Base-by-base conservation (phyloP, 2,797 vertebrate species). In the Prunella strophiata region DNA sequence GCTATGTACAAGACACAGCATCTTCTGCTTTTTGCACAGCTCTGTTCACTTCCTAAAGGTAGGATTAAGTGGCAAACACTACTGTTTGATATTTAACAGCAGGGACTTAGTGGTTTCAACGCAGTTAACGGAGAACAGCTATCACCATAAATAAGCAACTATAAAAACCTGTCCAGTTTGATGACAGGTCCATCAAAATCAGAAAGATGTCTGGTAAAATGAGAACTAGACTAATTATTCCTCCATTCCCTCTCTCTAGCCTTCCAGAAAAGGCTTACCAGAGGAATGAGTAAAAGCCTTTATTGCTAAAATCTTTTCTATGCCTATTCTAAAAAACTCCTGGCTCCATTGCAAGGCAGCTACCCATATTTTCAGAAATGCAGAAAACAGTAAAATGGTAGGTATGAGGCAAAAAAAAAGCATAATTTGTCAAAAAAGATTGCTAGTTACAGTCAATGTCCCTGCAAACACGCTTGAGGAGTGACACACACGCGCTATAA, bases 1-100 rank as follows among this genome's bases (percentile, higher is more conserved):
- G 52, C n/a, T 58, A 27, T 0, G 0, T 25, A 62, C 25, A 36
- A 61, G 14, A n/a, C 5, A 45, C 5, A 48, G 32, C 32, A 85
- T 19, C 40, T 52, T 50, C 68, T 30, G 45, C 61, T 52, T 52
- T 59, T 43, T 23, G 27, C 29, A 45, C 36, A 85, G 72, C 58
- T 58, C 62, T 36, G 19, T 27, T 85, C 61, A 7, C 42, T 61
- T 58, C 22, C 58, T 47, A 15, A 58, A 63, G 57, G 51, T 43
- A n/a, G 54, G 91, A 86, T 13, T 7, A 54, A 59, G 38, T 2
- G 1, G 59, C 71, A 71, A 67, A 73, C 19, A 1, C 20, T n/a
- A 21, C 38, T 11, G 26, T 42, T 7, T 43, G 32, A 73, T 58
- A 40, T 70, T 65, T 34, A 42, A 32, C 70, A 43, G 82, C 38